A percentile compares a stretch with the other conserved stretches of the same genome.
phyloP scores from a whole-genome alignment of 1,140 invertebrate genomes.

The Drosophila arawakana region DNA sequence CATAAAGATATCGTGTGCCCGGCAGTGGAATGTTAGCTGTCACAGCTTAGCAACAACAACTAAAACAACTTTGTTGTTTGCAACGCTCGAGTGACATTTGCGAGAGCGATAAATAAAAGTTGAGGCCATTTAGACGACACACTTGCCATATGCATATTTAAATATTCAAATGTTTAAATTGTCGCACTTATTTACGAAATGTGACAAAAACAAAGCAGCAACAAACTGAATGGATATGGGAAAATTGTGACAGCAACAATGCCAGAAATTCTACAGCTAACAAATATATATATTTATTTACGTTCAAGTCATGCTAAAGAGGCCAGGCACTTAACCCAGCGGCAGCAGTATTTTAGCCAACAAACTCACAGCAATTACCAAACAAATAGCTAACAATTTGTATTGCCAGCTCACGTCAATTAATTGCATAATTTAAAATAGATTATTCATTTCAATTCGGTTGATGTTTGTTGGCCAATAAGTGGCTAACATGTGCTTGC shows the following conservation, averaged over 20 bases:
- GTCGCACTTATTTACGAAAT: slow-evolving; percentile 57
- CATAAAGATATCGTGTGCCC: slow-evolving; percentile 51
- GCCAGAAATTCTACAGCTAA: slow-evolving; percentile 2
- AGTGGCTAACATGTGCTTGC: background rate
- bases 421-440: slow-evolving; percentile 72
- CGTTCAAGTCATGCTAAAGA: slow-evolving; percentile 9
- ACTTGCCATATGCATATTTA: slow-evolving; percentile 68
- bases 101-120: slow-evolving; percentile 74
- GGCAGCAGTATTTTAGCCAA: background rate
- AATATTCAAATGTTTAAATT: slow-evolving; percentile 68
- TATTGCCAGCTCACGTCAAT: slow-evolving; percentile 48
- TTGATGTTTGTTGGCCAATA: slow-evolving; percentile 3
- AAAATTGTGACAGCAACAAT: slow-evolving; percentile 23
- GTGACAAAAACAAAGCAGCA: slow-evolving; percentile 17
- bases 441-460: slow-evolving; percentile 14
- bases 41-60: slow-evolving; percentile 40
- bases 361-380: slow-evolving; percentile 23
- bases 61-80: slow-evolving; percentile 27
- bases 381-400: slow-evolving; percentile 62
- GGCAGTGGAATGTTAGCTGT: slow-evolving; percentile 48
- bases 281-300: background rate
- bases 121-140: slow-evolving; percentile 62
- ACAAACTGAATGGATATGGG: background rate
- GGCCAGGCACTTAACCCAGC: slow-evolving; percentile 28
- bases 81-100: slow-evolving; percentile 75